phyloP scores from a whole-genome alignment of 2,113 vertebrate species.

The Eretmodus cyanostictus region DNA sequence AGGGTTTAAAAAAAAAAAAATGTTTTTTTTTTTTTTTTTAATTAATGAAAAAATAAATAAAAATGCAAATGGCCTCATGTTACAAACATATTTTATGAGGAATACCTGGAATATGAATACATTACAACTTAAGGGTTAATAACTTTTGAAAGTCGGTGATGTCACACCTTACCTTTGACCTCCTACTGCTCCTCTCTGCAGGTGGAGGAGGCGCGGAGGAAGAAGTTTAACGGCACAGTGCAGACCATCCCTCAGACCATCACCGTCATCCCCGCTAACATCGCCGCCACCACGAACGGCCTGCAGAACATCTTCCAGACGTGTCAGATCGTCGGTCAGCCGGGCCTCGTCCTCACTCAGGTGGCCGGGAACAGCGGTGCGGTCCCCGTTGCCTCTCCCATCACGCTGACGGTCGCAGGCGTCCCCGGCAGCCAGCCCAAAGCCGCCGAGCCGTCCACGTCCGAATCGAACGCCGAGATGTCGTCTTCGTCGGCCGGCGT shows the following conservation, averaged over 20 bases:
- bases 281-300: conserved; percentile 79
- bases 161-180: not conserved
- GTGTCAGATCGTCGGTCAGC: conserved; percentile 95
- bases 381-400: conserved; percentile 83
- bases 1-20: too few relatives aligned
- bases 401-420: conserved; percentile 86
- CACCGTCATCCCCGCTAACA: conserved; percentile 92
- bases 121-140: not conserved
- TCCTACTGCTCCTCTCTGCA: not conserved
- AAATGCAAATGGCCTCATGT: too few relatives aligned
- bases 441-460: conserved; percentile 64
- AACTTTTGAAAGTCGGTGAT: not conserved
- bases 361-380: conserved; percentile 71
- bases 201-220: conserved; percentile 93
- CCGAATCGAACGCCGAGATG: conserved; percentile 10
- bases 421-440: conserved; percentile 77
- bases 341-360: conserved; percentile 91
- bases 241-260: conserved; percentile 93
- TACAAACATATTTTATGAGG: too few relatives aligned
- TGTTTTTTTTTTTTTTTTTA: too few relatives aligned
- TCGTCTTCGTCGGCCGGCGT: conserved; percentile 61
- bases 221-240: conserved; percentile 95
- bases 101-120: too few relatives aligned
- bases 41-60: too few relatives aligned
- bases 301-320: conserved; percentile 95